These are phyloP conservation scores for Chalcosyrphus nemorum DNA, from an alignment of 2,888 invertebrate species.

Conservation along the genomic window DNA sequence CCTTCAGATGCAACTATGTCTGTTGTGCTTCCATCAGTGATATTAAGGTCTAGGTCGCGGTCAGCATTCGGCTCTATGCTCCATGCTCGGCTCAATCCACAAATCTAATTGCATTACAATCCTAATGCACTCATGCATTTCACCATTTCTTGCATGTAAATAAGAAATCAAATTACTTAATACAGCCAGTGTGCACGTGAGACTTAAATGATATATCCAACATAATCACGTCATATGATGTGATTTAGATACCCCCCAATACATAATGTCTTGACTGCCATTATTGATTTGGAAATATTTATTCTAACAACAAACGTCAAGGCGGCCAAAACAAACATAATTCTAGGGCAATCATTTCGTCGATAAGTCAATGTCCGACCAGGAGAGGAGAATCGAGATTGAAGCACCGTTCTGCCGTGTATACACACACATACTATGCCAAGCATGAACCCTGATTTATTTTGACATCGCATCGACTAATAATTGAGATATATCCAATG, in stretches of 20 bases:
- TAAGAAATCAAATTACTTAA: conserved; percentile 16
- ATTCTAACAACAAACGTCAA: conserved; percentile 30
- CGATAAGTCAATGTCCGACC: conserved; percentile 68
- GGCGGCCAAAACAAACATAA: conserved; percentile 50
- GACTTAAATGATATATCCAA: not conserved
- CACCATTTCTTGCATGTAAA: conserved; percentile 6
- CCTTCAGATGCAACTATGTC: too few relatives aligned
- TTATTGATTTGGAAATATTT: conserved; percentile 50
- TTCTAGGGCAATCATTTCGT: conserved; percentile 59
- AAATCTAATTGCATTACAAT: too few relatives aligned
- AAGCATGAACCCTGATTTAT: conserved; percentile 72
- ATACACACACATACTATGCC: too few relatives aligned
- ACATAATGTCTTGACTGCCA: not conserved
- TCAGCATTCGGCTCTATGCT: too few relatives aligned
- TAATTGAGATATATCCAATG: conserved; percentile 75
- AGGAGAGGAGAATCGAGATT: conserved; percentile 35
- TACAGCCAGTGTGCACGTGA: not conserved
- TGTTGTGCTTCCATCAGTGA: too few relatives aligned
- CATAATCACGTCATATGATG: conserved; percentile 35
- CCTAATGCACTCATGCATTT: too few relatives aligned
- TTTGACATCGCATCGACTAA: conserved; percentile 74
- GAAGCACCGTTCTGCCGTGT: conserved; percentile 16
- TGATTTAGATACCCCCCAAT: not conserved
- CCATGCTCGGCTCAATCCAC: too few relatives aligned
- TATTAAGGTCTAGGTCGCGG: too few relatives aligned